A percentile compares a stretch with the other conserved stretches of the same genome.
These are phyloP conservation scores for Choreutis nemorana DNA, from an alignment of 2,888 invertebrate genomes.

Conservation along the genomic window DNA sequence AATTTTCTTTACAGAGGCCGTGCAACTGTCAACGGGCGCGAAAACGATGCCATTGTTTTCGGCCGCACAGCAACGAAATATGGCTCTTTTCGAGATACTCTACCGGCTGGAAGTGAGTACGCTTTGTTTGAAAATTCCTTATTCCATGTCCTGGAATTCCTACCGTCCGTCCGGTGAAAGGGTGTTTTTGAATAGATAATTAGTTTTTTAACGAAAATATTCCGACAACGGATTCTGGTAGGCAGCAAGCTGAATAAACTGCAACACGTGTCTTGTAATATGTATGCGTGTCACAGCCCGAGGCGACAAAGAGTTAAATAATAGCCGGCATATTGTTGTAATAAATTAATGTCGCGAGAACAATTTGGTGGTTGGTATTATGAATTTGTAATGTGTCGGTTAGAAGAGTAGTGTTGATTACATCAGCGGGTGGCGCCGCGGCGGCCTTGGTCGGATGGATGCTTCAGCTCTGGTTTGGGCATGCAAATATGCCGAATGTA, in stretches of 20 bases:
- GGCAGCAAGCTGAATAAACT: conserved; percentile 34
- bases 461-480: conserved; percentile 36
- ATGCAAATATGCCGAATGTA: conserved; percentile 54
- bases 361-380: conserved; percentile 38
- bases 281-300: conserved; percentile 11
- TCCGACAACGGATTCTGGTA: conserved; percentile 11
- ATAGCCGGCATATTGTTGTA: conserved; percentile 10
- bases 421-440: conserved; percentile 34
- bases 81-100: conserved; percentile 98
- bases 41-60: conserved; percentile 91
- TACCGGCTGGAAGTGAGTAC: conserved; percentile 88
- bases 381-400: conserved; percentile 39
- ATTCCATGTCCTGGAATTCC: conserved; percentile 1
- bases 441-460: conserved; percentile 28
- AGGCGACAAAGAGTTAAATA: conserved; percentile 23
- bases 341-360: conserved; percentile 38
- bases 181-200: too few species aligned
- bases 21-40: conserved; percentile 91
- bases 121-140: conserved; percentile 12
- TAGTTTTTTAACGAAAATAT: conserved; percentile 18
- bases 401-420: conserved; percentile 36
- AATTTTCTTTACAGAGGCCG: conserved; percentile 75
- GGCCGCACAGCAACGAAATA: conserved; percentile 90
- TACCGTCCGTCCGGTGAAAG: too few species aligned
- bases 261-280: conserved; percentile 37